phyloP scores from a whole-genome alignment of 2,113 vertebrate genomes.

The Laticauda laticaudata region DNA sequence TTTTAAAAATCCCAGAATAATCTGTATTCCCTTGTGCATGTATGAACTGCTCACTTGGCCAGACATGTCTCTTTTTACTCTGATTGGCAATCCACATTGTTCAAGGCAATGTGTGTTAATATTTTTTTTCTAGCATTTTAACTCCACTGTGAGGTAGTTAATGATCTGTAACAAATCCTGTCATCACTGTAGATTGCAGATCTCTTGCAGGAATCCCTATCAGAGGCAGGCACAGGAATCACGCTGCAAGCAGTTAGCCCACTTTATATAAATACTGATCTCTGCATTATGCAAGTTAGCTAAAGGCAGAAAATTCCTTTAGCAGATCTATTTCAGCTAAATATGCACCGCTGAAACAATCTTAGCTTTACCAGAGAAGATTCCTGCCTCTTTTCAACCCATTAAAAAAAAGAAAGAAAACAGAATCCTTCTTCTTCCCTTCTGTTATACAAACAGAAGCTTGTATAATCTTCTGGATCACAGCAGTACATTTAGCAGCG shows the following conservation, averaged over 20 bases:
- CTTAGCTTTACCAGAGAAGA: background rate
- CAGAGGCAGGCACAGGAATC: background rate
- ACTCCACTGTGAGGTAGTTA: background rate
- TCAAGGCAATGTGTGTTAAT: background rate
- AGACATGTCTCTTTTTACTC: background rate
- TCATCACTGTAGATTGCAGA: background rate
- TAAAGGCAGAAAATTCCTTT: background rate
- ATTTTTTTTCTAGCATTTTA: background rate
- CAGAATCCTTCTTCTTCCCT: background rate
- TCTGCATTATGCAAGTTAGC: constrained; percentile 40
- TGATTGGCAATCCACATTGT: background rate
- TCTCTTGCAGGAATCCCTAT: background rate
- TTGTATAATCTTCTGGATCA: background rate
- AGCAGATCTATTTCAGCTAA: background rate
- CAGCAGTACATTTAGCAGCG: background rate
- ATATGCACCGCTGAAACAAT: constrained; percentile 14
- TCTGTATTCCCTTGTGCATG: background rate
- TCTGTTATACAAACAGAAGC: background rate
- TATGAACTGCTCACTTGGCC: background rate
- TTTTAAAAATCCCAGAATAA: background rate
- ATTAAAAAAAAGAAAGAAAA: constrained; percentile 50
- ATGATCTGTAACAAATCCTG: background rate
- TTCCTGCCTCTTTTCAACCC: constrained; percentile 57
- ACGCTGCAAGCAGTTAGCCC: background rate
- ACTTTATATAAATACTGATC: background rate